Evolutionary conservation across 2,797 vertebrate genomes (phyloP).

Genomic region (Crypturellus tataupa): DNA sequence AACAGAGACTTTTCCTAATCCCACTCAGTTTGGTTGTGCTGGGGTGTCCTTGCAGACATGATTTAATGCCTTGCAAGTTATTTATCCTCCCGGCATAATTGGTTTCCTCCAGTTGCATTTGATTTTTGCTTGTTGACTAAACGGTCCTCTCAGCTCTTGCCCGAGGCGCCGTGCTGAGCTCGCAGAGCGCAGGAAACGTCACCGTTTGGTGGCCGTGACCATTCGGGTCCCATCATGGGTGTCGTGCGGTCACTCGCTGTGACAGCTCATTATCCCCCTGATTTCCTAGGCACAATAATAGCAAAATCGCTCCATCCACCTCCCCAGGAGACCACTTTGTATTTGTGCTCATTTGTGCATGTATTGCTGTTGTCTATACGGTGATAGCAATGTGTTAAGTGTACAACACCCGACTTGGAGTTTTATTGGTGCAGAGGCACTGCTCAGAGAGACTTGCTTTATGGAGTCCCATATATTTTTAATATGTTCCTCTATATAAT

Average conservation of each 20-base stretch:
- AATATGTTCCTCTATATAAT: accelerated
- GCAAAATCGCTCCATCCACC: not conserved
- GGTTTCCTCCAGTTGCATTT: constrained; percentile 10
- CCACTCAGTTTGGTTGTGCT: not conserved
- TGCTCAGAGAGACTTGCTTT: not conserved
- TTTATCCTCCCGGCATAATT: constrained; percentile 28
- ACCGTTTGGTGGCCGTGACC: constrained; percentile 33
- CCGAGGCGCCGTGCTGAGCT: constrained; percentile 42
- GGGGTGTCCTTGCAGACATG: not conserved
- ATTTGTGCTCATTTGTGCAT: not conserved
- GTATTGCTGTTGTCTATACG: not conserved
- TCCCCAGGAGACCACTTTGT: not conserved
- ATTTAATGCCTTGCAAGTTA: constrained; percentile 14
- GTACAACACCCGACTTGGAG: not conserved
- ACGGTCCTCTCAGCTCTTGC: constrained; percentile 23
- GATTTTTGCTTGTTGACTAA: constrained; percentile 34
- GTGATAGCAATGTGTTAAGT: not conserved
- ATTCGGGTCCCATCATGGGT: constrained; percentile 3
- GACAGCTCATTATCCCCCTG: constrained; percentile 66
- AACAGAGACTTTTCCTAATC: not conserved
- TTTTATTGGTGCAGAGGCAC: not conserved
- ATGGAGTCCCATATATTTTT: not conserved
- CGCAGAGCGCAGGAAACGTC: constrained; percentile 56
- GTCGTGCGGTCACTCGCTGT: not conserved
- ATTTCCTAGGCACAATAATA: not conserved